A percentile compares a stretch with the other conserved stretches of the same genome.
Conservation (phyloP, 2,113 vertebrate genomes). For the Antigone vipio region DNA sequence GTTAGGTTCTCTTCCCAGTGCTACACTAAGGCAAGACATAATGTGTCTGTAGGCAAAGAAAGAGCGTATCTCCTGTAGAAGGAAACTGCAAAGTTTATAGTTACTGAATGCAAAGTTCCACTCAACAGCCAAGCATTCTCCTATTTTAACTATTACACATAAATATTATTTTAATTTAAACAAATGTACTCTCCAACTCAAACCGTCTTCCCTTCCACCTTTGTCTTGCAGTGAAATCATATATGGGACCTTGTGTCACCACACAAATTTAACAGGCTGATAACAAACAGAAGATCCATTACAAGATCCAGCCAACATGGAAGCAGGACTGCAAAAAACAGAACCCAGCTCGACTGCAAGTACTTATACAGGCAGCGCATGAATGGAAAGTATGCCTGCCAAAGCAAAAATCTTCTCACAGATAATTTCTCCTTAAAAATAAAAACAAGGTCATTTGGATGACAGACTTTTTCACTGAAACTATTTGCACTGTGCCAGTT, state of each 20-base stretch:
- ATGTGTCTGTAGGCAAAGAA: background rate
- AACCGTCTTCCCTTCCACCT: background rate
- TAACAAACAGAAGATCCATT: background rate
- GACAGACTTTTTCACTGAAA: background rate
- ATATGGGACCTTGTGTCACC: background rate
- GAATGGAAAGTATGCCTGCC: background rate
- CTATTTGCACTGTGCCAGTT: background rate
- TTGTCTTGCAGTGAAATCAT: background rate
- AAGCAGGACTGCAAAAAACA: background rate
- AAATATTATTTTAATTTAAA: background rate
- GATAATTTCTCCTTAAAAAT: background rate
- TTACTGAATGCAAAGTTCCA: background rate
- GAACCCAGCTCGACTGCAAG: background rate
- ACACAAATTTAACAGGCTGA: background rate
- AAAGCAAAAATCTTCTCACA: background rate
- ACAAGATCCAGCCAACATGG: background rate
- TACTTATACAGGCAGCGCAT: background rate
- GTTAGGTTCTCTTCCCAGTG: background rate
- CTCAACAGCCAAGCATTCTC: background rate
- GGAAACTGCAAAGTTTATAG: background rate
- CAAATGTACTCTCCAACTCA: background rate
- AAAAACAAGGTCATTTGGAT: background rate
- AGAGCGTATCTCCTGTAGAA: background rate
- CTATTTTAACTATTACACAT: background rate
- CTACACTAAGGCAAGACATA: background rate